phyloP scores from a whole-genome alignment of 2,888 invertebrate genomes.

The Diogma glabrata region DNA sequence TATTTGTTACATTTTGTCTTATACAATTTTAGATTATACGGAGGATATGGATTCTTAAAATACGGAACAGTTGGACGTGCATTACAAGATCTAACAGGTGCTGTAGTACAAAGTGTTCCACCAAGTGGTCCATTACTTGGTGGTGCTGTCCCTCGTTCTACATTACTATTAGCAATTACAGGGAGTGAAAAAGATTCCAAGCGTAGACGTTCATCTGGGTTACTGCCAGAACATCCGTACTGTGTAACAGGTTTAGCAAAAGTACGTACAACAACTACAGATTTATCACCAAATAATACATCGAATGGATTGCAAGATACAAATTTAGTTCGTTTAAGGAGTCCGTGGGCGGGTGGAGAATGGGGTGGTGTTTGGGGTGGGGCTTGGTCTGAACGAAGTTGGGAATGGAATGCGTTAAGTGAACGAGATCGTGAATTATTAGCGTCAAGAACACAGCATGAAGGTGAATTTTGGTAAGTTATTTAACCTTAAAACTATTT shows the following conservation, averaged over 20 bases:
- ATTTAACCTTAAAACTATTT: neutral
- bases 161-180: slow-evolving; percentile 53
- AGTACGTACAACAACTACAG: slow-evolving; percentile 39
- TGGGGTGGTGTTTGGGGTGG: slow-evolving; percentile 62
- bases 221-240: slow-evolving; percentile 56
- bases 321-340: slow-evolving; percentile 49
- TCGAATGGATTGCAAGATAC: slow-evolving; percentile 38
- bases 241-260: slow-evolving; percentile 59
- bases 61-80: slow-evolving; percentile 55
- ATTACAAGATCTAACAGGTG: slow-evolving; percentile 61
- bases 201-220: slow-evolving; percentile 46
- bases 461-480: slow-evolving; percentile 56
- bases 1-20: neutral
- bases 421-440: slow-evolving; percentile 51
- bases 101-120: slow-evolving; percentile 56
- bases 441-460: slow-evolving; percentile 47
- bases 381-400: slow-evolving; percentile 56
- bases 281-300: slow-evolving; percentile 17
- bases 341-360: slow-evolving; percentile 35
- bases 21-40: slow-evolving; percentile 53
- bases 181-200: slow-evolving; percentile 39
- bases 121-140: slow-evolving; percentile 37
- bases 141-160: slow-evolving; percentile 58
- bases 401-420: slow-evolving; percentile 56
- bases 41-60: slow-evolving; percentile 53